Percentiles rank a stretch among this genome's conserved stretches.
Conservation (phyloP, 2,797 vertebrate species). For the Parauchenoglanis punctatus region DNA sequence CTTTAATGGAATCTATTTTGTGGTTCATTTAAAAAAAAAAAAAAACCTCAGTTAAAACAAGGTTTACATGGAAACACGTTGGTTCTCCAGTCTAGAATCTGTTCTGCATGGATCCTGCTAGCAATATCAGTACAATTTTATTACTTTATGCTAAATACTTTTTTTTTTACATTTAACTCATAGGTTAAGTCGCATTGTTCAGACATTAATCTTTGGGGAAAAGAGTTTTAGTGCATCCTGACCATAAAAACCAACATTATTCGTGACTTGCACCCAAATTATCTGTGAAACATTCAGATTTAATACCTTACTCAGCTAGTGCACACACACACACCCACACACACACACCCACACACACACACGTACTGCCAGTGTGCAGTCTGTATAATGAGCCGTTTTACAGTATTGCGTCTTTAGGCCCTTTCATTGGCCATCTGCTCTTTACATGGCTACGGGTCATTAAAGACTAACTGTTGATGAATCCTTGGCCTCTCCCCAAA, state of each 20-base stretch:
- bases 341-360: constrained; percentile 23
- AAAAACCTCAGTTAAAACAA: background rate
- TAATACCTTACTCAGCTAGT: constrained; percentile 35
- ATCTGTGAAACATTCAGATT: constrained; percentile 38
- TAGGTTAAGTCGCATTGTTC: constrained; percentile 18
- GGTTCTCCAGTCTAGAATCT: background rate
- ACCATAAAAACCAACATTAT: constrained; percentile 48
- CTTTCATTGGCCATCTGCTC: constrained; percentile 58
- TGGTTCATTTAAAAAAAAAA: constrained; percentile 6
- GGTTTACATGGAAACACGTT: background rate
- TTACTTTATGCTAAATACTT: background rate
- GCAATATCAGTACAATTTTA: background rate
- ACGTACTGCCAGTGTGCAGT: constrained; percentile 42
- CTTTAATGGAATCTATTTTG: background rate
- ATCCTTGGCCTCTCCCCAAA: constrained; percentile 60
- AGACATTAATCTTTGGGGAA: constrained; percentile 31
- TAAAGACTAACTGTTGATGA: constrained; percentile 73
- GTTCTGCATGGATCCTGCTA: background rate
- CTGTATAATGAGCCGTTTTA: constrained; percentile 52
- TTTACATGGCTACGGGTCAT: constrained; percentile 55
- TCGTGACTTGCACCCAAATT: constrained; percentile 17
- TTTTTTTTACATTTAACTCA: constrained; percentile 6
- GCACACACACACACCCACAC: constrained; percentile 12
- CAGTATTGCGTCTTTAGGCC: constrained; percentile 60
- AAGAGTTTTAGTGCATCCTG: constrained; percentile 45